Evolutionary conservation across 2,113 vertebrate genomes (phyloP), one percentile per base, ranked within the genome.

Genomic region (Crotophaga sulcirostris): DNA sequence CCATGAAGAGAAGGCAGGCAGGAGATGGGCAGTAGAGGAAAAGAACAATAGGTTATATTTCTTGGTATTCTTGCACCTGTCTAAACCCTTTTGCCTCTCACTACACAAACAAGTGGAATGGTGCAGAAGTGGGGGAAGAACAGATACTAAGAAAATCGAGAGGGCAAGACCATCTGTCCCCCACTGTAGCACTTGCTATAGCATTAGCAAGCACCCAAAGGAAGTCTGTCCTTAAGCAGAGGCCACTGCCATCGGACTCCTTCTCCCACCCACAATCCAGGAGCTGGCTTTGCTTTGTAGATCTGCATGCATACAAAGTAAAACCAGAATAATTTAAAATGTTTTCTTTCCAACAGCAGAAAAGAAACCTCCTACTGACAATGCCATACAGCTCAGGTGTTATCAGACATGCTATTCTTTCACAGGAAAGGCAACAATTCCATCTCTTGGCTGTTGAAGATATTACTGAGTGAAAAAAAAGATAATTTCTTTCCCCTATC

Each of bases 171-270:
- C 0, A 63, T 16, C 40, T 5, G 13, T 45, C 8, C 38, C 34
- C 28, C 23, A n/a, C 49, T 9, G 5, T 0, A 60, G 13, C n/a
- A 66, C 29, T 6, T 69, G 54, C 54, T 69, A 60, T 33, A 77
- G 51, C n/a, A 58, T 19, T n/a, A 62, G 60, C 19, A 89, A 63
- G 26, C 18, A 84, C 4, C 9, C 21, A 77, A 24, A 45, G 15
- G 10, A 91, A 70, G 7, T 7, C 13, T 25, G 28, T 24, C 42
- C 14, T 49, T 36, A 60, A 54, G 0, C 10, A 88, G 13, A 40
- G 28, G 13, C 11, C 18, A 78, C 24, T 26, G 82, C 24, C 1
- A 0, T 20, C 52, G 1, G 1, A 69, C 19, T 69, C 4, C 33
- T 21, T 45, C 31, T 73, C 52, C 21, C 38, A 60, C 19, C 13